A percentile compares a stretch with the other conserved stretches of the same genome.
These are phyloP conservation scores for Forbesichthys papilliferus DNA, from an alignment of 2,113 vertebrate species.

Conservation along the genomic window DNA sequence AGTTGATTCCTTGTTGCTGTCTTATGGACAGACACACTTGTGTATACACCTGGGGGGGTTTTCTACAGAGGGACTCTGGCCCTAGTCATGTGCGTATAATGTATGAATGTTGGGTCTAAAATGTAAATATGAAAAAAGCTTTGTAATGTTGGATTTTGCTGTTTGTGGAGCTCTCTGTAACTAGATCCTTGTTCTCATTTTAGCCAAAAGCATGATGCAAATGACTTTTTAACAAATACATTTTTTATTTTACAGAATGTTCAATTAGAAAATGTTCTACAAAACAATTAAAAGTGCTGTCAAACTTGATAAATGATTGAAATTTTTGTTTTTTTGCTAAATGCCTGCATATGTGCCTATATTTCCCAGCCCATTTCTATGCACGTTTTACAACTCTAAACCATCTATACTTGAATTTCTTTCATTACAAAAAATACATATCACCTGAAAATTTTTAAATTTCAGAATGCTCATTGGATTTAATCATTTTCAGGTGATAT, in stretches of 20 bases:
- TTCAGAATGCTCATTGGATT: too few relatives aligned
- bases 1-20: conserved; percentile 21
- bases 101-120: conserved; percentile 40
- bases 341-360: background rate
- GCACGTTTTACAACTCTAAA: too few relatives aligned
- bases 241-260: conserved; percentile 71
- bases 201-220: conserved; percentile 69
- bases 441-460: too few relatives aligned
- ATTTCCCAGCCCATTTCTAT: too few relatives aligned
- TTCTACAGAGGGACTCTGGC: conserved; percentile 55
- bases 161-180: conserved; percentile 68
- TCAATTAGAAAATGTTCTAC: conserved; percentile 60
- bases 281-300: conserved; percentile 73
- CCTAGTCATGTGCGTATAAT: conserved; percentile 30
- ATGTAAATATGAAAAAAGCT: conserved; percentile 66
- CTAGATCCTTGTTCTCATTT: conserved; percentile 63
- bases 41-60: conserved; percentile 16
- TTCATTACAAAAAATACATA: too few relatives aligned
- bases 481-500: too few relatives aligned
- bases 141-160: conserved; percentile 69
- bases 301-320: conserved; percentile 47
- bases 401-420: too few relatives aligned
- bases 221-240: conserved; percentile 44
- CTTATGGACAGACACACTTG: background rate
- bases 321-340: background rate